Evolutionary conservation across 2,113 vertebrate genomes (phyloP).

Genomic region (Cyprinodon tularosa): DNA sequence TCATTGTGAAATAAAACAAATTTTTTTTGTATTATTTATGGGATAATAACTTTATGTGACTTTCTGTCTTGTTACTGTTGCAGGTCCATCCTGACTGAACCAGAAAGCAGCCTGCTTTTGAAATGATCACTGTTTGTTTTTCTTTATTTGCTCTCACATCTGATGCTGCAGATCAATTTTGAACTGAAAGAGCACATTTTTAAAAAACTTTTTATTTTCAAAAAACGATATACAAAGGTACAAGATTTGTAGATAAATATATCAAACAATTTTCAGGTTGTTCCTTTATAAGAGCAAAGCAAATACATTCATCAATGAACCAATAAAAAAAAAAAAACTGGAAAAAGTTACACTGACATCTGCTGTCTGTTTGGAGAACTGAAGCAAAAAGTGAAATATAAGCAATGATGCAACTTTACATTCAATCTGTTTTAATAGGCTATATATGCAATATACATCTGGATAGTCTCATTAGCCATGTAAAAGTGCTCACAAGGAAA

Average conservation of each 20-base stretch:
- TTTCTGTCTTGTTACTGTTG: constrained; percentile 18
- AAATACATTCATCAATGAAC: constrained; percentile 5
- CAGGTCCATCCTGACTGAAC: constrained; percentile 39
- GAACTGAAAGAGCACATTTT: constrained; percentile 26
- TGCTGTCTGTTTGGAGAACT: constrained; percentile 39
- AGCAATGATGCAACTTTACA: constrained; percentile 13
- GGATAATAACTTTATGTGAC: constrained; percentile 10
- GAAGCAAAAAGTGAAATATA: constrained; percentile 10
- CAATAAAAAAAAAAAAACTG: constrained; percentile 11
- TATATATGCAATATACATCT: neutral
- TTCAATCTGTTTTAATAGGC: neutral
- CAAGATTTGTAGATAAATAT: constrained; percentile 31
- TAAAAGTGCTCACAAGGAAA: neutral
- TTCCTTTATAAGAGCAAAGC: neutral
- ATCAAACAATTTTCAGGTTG: neutral
- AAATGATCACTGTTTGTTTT: constrained; percentile 11
- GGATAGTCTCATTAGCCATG: neutral
- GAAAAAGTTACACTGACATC: constrained; percentile 34
- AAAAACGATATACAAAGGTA: constrained; percentile 19
- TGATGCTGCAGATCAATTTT: constrained; percentile 16
- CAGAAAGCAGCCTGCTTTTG: constrained; percentile 11
- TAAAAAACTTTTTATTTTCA: constrained; percentile 55
- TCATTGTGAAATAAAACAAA: neutral
- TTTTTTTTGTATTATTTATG: neutral
- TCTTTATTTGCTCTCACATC: constrained; percentile 16